Percentiles rank a stretch among this genome's conserved stretches.
phyloP scores from a whole-genome alignment of 2,113 vertebrate genomes.

The Chaetura pelagica region DNA sequence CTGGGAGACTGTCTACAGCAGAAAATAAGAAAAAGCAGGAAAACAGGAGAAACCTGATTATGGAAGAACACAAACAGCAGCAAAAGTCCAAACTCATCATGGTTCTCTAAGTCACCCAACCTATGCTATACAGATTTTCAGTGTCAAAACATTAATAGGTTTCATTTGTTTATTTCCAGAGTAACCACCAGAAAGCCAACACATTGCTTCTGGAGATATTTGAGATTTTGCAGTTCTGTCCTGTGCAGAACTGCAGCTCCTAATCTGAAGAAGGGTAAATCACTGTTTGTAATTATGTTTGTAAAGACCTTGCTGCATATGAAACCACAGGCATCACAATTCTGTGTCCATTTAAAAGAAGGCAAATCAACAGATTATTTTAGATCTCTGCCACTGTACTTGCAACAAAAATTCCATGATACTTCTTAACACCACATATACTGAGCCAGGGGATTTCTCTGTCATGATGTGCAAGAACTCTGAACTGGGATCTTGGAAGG shows the following conservation, averaged over 20 bases:
- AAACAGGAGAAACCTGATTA: neutral
- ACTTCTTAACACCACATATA: neutral
- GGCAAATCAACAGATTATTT: neutral
- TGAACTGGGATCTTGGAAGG: neutral
- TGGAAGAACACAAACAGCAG: neutral
- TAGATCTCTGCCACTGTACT: neutral
- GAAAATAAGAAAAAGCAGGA: neutral
- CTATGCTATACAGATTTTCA: neutral
- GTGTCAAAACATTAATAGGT: neutral
- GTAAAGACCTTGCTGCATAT: neutral
- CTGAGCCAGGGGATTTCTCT: neutral
- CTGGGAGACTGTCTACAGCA: slow-evolving; percentile 76
- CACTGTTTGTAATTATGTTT: neutral
- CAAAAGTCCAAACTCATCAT: neutral
- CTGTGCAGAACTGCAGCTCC: neutral
- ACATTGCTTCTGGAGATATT: neutral
- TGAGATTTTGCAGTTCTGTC: neutral
- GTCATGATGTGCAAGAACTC: neutral
- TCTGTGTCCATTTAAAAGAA: neutral
- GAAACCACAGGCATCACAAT: neutral
- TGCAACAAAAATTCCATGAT: neutral
- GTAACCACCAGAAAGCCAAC: neutral
- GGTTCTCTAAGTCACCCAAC: neutral
- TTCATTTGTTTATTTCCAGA: neutral
- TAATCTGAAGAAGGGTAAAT: neutral